These are phyloP conservation scores for Antheraea assamensis DNA, from an alignment of 2,888 invertebrate genomes.

Conservation along the genomic window DNA sequence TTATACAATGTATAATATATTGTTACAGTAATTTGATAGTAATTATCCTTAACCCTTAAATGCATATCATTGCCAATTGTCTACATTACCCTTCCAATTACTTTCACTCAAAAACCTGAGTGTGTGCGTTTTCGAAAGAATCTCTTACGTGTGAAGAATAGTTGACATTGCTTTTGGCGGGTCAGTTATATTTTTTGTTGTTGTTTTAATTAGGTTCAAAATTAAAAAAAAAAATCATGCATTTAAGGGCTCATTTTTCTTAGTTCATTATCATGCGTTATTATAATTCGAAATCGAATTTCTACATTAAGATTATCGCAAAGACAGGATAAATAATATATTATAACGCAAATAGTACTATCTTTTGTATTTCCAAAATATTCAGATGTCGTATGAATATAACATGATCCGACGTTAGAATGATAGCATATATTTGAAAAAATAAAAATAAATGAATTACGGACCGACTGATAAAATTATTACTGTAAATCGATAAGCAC, in stretches of 20 bases:
- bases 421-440: not conserved
- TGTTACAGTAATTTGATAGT: not conserved
- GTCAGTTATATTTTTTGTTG: too few relatives aligned
- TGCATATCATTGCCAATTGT: too few relatives aligned
- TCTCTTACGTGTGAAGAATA: too few relatives aligned
- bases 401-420: not conserved
- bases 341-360: not conserved
- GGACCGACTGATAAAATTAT: not conserved
- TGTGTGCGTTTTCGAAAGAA: too few relatives aligned
- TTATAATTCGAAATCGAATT: not conserved
- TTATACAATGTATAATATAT: not conserved
- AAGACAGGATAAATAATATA: not conserved
- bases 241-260: not conserved
- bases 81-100: too few relatives aligned
- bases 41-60: too few relatives aligned
- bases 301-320: not conserved
- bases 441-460: not conserved
- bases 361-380: not conserved
- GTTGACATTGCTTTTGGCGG: too few relatives aligned
- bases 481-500: not conserved
- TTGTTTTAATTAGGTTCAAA: too few relatives aligned
- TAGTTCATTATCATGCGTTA: not conserved
- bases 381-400: too few relatives aligned
- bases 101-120: too few relatives aligned
- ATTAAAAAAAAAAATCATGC: too few relatives aligned